Conservation (phyloP, 2,888 invertebrate genomes). For the Nephrotoma guestfalica region DNA sequence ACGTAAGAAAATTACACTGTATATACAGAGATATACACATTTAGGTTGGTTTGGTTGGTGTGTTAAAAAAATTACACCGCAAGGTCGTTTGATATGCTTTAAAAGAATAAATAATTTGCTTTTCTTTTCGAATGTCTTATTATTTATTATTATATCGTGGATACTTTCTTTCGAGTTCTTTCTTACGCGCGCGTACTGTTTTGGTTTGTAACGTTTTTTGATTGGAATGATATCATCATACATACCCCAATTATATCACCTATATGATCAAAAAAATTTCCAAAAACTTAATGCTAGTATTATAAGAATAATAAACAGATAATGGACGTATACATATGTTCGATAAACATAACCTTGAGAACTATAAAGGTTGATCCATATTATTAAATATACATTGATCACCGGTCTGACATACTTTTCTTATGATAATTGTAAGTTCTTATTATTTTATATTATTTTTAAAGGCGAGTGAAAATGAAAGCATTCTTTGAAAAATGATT, state of each 20-base stretch:
- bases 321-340: neutral
- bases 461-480: neutral
- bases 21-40: neutral
- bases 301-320: too few relatives aligned
- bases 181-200: neutral
- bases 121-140: neutral
- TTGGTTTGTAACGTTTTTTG: neutral
- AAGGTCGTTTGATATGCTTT: neutral
- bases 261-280: neutral
- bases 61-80: neutral
- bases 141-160: neutral
- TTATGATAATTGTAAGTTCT: neutral
- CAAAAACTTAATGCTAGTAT: neutral
- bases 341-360: neutral
- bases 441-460: neutral
- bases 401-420: too few relatives aligned
- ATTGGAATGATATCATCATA: neutral
- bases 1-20: neutral
- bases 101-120: neutral
- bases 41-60: neutral
- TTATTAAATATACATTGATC: neutral
- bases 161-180: neutral
- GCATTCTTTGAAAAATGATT: neutral
- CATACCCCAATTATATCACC: neutral
- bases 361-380: neutral